phyloP scores from a whole-genome alignment of 2,888 invertebrate genomes.

The Punctoribates punctum region DNA sequence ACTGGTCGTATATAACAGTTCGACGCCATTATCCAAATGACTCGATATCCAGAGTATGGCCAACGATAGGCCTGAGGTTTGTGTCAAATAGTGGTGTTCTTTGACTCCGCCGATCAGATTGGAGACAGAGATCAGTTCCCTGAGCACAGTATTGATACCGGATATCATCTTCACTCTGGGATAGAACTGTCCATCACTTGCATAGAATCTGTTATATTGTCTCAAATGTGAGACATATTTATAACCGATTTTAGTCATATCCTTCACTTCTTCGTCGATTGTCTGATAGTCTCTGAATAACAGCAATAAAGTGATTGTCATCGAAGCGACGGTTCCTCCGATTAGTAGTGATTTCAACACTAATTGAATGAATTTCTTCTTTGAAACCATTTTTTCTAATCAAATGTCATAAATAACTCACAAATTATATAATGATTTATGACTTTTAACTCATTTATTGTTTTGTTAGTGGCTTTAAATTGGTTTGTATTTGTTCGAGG shows the following conservation, averaged over 20 bases:
- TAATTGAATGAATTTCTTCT: conserved; percentile 13
- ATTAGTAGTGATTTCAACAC: conserved; percentile 3
- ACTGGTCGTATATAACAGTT: conserved; percentile 18
- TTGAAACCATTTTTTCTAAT: not conserved
- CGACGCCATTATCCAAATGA: conserved; percentile 20
- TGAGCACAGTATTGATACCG: conserved; percentile 2
- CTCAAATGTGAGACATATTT: not conserved
- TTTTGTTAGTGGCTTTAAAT: no score
- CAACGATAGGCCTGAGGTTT: conserved; percentile 15
- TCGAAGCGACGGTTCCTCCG: not conserved
- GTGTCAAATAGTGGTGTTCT: conserved; percentile 15
- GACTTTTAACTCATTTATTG: no score
- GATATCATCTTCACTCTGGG: not conserved
- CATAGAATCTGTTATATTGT: conserved; percentile 9
- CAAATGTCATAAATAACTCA: no score
- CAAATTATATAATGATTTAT: no score
- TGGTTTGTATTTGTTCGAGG: no score
- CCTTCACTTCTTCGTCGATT: not conserved
- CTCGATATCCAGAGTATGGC: conserved; percentile 18
- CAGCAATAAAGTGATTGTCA: not conserved
- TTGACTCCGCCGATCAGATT: not conserved
- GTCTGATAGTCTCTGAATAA: not conserved
- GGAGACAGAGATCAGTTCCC: not conserved
- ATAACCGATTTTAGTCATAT: not conserved
- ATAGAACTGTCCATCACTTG: not conserved